Conservation (phyloP, 2,888 invertebrate species). For the Gymnocheta viridis region DNA sequence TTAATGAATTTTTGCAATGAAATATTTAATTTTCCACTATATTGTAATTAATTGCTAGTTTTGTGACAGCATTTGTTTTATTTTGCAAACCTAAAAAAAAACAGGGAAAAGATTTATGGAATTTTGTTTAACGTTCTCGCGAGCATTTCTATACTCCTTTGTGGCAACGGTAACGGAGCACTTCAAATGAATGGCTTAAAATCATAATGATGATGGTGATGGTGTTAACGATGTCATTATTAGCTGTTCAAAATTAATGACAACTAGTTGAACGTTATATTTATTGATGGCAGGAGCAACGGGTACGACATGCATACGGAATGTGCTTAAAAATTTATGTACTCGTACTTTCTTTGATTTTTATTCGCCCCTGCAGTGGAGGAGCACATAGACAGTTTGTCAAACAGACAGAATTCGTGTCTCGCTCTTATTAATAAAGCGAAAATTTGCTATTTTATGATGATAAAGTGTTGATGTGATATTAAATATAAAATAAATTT, state of each 20-base stretch:
- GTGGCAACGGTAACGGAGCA: neutral
- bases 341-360: slow-evolving; percentile 3
- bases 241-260: slow-evolving; percentile 67
- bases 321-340: slow-evolving; percentile 44
- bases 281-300: neutral
- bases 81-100: neutral
- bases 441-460: slow-evolving; percentile 63
- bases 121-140: slow-evolving; percentile 28
- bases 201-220: neutral
- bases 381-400: neutral
- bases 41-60: slow-evolving; percentile 57
- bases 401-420: neutral
- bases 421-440: slow-evolving; percentile 5
- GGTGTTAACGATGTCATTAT: slow-evolving; percentile 60
- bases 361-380: neutral
- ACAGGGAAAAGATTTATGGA: slow-evolving; percentile 18
- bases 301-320: neutral
- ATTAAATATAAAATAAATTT: slow-evolving; percentile 53
- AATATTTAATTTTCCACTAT: slow-evolving; percentile 60
- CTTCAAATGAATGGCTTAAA: neutral
- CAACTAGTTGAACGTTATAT: slow-evolving; percentile 24
- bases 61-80: slow-evolving; percentile 49
- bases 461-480: slow-evolving; percentile 62
- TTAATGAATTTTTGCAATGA: slow-evolving; percentile 47
- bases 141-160: neutral